Evolutionary conservation across 2,113 vertebrate genomes (phyloP).

Genomic region (Corythoichthys intestinalis): DNA sequence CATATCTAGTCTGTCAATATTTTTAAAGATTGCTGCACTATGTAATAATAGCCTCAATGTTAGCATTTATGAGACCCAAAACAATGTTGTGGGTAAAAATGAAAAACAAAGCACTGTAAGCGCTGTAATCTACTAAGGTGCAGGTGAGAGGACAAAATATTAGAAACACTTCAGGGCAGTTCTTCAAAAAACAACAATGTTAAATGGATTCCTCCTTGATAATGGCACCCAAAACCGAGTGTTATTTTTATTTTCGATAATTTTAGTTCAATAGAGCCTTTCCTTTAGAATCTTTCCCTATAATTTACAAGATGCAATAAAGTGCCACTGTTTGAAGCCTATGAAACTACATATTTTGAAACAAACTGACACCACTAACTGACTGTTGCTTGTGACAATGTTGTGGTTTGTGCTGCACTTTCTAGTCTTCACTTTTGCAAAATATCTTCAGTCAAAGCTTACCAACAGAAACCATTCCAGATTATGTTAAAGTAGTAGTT

Average conservation of each 20-base stretch:
- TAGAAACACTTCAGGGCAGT: not conserved
- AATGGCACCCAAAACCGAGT: not conserved
- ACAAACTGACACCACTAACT: conserved; percentile 5
- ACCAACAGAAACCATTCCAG: not conserved
- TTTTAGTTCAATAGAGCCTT: not conserved
- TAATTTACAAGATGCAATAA: too few relatives aligned
- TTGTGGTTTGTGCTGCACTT: conserved; percentile 11
- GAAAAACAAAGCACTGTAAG: not conserved
- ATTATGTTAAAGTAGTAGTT: not conserved
- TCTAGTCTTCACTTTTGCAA: not conserved
- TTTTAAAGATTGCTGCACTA: not conserved
- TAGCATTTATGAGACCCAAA: not conserved
- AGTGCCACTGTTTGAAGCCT: not conserved
- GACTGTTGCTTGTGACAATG: not conserved
- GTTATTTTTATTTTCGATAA: not conserved
- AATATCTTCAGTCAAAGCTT: not conserved
- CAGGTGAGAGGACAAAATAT: not conserved
- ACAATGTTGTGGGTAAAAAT: not conserved
- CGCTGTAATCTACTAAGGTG: not conserved
- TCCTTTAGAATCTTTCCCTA: too few relatives aligned
- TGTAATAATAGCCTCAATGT: not conserved
- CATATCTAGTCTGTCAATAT: not conserved
- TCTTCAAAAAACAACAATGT: not conserved
- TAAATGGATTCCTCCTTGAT: not conserved
- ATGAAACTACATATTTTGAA: not conserved